Percentiles rank a stretch among this genome's conserved stretches.
Conservation (phyloP, 2,888 invertebrate genomes). For the Cephus runcator region DNA sequence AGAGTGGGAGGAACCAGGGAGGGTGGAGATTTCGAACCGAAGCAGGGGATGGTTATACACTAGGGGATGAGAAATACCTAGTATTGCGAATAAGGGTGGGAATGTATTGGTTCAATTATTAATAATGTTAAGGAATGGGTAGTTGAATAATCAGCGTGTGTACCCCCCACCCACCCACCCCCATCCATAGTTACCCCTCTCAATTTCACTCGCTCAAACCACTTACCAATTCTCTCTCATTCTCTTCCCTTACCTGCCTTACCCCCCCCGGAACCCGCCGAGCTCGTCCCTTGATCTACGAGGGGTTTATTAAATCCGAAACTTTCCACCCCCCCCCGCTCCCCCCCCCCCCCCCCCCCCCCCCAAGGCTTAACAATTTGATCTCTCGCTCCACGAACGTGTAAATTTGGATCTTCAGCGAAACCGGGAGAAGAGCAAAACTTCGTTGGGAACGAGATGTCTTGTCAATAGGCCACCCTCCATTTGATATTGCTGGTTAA, state of each 20-base stretch:
- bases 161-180: conserved; percentile 11
- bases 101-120: conserved; percentile 47
- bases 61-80: neutral
- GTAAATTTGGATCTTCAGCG: conserved; percentile 7
- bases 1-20: conserved; percentile 7
- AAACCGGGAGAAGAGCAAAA: neutral
- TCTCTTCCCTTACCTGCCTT: neutral
- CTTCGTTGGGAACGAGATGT: neutral
- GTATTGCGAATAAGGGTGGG: conserved; percentile 8
- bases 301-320: conserved; percentile 41
- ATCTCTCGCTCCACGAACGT: conserved; percentile 26
- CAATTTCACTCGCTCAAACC: neutral
- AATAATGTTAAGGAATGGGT: conserved; percentile 37
- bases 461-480: conserved; percentile 1
- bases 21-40: neutral
- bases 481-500: conserved; percentile 24
- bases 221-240: neutral
- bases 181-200: neutral
- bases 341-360: too few species aligned
- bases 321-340: conserved; percentile 36
- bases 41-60: neutral
- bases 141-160: conserved; percentile 38
- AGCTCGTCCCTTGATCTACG: conserved; percentile 22
- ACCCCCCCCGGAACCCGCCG: conserved; percentile 12
- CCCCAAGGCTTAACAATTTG: conserved; percentile 32